phyloP scores from a whole-genome alignment of 1,140 invertebrate genomes.

The Drosophila willistoni region DNA sequence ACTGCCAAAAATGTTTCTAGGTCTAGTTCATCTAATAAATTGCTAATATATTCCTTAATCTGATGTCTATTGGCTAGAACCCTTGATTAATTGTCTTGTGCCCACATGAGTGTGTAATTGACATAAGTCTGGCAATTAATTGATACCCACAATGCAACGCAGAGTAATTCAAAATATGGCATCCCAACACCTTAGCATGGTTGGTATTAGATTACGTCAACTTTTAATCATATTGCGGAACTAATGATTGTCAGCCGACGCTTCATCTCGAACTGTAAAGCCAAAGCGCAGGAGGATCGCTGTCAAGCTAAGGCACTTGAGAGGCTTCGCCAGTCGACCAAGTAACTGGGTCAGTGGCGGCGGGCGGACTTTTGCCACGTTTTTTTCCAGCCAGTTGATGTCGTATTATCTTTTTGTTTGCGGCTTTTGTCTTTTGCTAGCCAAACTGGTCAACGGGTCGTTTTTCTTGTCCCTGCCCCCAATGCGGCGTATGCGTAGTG shows the following conservation, averaged over 20 bases:
- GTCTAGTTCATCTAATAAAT: too few relatives aligned
- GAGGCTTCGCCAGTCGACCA: conserved; percentile 55
- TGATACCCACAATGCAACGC: conserved; percentile 20
- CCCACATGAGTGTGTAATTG: conserved; percentile 49
- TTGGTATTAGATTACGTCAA: conserved; percentile 63
- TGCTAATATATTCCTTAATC: too few relatives aligned
- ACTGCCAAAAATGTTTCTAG: too few relatives aligned
- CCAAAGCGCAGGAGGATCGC: conserved; percentile 25
- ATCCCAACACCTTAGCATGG: conserved; percentile 38
- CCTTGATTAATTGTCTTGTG: conserved; percentile 28
- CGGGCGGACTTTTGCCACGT: conserved; percentile 55
- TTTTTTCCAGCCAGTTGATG: conserved; percentile 17
- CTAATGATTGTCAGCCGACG: conserved; percentile 48
- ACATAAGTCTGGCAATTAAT: conserved; percentile 48
- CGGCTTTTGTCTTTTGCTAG: conserved; percentile 59
- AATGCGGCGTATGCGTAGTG: conserved; percentile 68
- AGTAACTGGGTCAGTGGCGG: conserved; percentile 73
- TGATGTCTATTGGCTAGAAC: too few relatives aligned
- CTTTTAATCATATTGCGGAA: conserved; percentile 80
- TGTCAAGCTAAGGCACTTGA: conserved; percentile 34
- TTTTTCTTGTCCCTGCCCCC: conserved; percentile 33
- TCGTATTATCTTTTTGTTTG: conserved; percentile 34
- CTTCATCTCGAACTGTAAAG: conserved; percentile 37
- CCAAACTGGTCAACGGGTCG: conserved; percentile 14
- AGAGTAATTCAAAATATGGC: conserved; percentile 50